Base-by-base conservation (phyloP, 2,113 vertebrate genomes). In the Prionailurus viverrinus region DNA sequence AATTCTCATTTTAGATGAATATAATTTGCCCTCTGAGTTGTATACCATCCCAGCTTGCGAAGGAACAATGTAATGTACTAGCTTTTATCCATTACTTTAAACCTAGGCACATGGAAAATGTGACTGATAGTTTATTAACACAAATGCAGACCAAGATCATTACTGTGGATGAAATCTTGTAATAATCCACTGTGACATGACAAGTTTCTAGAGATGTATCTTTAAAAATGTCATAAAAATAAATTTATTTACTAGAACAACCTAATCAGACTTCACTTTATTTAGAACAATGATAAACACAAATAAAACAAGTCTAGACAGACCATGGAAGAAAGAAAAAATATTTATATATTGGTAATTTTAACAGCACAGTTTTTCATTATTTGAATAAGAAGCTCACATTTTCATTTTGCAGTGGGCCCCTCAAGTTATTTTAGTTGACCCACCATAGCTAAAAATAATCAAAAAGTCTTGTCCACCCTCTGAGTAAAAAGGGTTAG, bases 281-380 rank as follows among this genome's bases (percentile, higher is more conserved):
- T 39, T 74, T 63, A 41, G 45, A 90, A 84, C 21, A 53, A 53
- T 13, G 53, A 73, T 81, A 39, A 12, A 41, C 53, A 12, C 41
- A 79, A 84, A 63, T 90, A 76, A 63, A 84, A 61, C n/a, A 80
- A 94, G 31, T 69, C 16, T 78, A 90, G 27, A 71, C 19, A 94
- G 9, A 68, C 4, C 29, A 79, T 45, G 16, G 8, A 71, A 89
- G n/a, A 80, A 90, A 73, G 55, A 4, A 33, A 85, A 84, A 41
- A 25, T 1, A 63, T 36, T 79, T 58, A 91, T 69, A 69, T 90
- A 27, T 65, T 80, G 51, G n/a, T n/a, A 69, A 90, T 51, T 69
- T 89, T 78, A 69, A 63, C 14, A n/a, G 2, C 10, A 27, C 21
- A 31, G 36, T 66, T 87, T 16, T 41, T 12, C 25, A 23, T 6